Percentiles rank a stretch among this genome's conserved stretches.
Conservation (phyloP, 2,888 invertebrate species). For the Caenorhabditis japonica region DNA sequence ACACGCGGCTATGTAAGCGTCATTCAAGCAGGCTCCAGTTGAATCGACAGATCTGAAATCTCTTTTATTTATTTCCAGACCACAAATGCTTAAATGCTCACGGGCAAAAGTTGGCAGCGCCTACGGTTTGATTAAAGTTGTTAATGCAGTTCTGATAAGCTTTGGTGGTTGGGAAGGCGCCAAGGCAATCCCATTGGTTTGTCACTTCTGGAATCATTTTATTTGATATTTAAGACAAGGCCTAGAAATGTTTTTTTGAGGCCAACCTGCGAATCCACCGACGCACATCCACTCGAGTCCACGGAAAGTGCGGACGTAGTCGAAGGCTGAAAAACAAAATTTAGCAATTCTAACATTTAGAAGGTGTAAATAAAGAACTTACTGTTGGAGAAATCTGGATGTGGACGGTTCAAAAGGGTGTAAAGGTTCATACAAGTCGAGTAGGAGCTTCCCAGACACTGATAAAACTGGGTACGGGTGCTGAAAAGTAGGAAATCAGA, state of each 20-base stretch:
- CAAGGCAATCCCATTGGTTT: conserved; percentile 53
- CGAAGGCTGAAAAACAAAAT: conserved; percentile 51
- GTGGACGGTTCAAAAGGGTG: conserved; percentile 55
- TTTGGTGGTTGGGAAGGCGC: conserved; percentile 40
- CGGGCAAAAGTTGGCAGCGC: conserved; percentile 60
- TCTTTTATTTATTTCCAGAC: background rate
- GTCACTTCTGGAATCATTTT: conserved; percentile 49
- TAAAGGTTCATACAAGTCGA: conserved; percentile 65
- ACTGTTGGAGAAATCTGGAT: conserved; percentile 54
- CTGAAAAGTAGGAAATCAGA: conserved; percentile 38
- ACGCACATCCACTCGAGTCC: conserved; percentile 66
- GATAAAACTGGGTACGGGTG: conserved; percentile 64
- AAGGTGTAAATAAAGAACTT: too few species aligned
- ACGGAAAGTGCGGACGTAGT: conserved; percentile 64
- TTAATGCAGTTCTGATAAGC: conserved; percentile 49
- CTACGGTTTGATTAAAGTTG: conserved; percentile 57
- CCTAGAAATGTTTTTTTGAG: background rate
- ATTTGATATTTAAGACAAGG: background rate
- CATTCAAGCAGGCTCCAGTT: conserved; percentile 55
- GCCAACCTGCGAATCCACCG: conserved; percentile 63
- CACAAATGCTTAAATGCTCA: conserved; percentile 15
- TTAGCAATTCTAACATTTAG: background rate
- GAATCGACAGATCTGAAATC: conserved; percentile 54
- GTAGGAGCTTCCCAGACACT: conserved; percentile 68
- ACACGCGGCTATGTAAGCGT: conserved; percentile 57